Evolutionary conservation across 2,888 invertebrate genomes (phyloP), one percentile per base, ranked within the genome.

Genomic region (Thelaira solivaga): DNA sequence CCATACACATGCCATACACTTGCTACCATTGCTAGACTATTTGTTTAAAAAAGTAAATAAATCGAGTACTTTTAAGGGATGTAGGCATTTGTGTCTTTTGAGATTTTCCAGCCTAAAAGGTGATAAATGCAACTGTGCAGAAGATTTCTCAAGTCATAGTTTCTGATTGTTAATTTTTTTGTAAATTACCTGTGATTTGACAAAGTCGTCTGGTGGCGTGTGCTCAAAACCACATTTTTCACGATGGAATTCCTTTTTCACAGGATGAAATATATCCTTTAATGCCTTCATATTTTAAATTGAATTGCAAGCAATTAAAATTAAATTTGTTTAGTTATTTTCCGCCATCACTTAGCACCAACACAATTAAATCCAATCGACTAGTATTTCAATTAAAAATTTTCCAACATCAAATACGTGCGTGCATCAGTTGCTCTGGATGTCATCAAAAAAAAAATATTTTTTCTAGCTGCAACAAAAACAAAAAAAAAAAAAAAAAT

Each of bases 131-230:
- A n/a, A n/a, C n/a, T n/a, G n/a, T n/a, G n/a, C n/a, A n/a, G n/a
- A n/a, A n/a, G n/a, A n/a, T n/a, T n/a, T n/a, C n/a, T n/a, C n/a
- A n/a, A n/a, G n/a, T n/a, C n/a, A n/a, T 36, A 39, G n/a, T 20
- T 55, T 41, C 31, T 31, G n/a, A 18, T 10, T 39, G 13, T 61
- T 45, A 11, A 41, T 41, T 36, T 49, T 41, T 24, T 49, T 39
- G 1, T 16, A 82, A n/a, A 84, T 87, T 82, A 89, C 89, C 83
- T 89, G 89, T 3, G 89, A 89, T 72, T 87, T 88, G 34, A 89
- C 88, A 81, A 89, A 89, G 79, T 88, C 87, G 82, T 89, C 86
- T 34, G 88, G 85, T n/a, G 87, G 85, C 43, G 83, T 80, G 73
- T 89, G 88, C 76, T 88, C 85, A 34, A 89, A 89, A 6, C 89